Base-by-base conservation (phyloP, 1,140 invertebrate genomes). In the Neuroterus valhalla region DNA sequence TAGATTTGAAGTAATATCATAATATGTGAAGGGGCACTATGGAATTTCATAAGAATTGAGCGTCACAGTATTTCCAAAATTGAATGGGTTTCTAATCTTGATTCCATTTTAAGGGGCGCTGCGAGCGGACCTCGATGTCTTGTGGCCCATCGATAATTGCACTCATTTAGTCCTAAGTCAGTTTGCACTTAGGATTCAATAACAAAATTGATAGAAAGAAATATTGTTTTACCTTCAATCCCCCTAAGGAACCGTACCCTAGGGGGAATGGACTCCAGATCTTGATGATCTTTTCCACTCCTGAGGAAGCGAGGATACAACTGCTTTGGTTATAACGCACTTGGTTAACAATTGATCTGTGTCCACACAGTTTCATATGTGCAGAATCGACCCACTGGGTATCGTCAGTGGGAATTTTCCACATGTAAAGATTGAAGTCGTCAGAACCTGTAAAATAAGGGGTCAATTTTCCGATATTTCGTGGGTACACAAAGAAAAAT, bases 301-400 rank as follows among this genome's bases (percentile, higher is more conserved):
- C 98, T 1, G 97, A 98, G 0, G 97, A 98, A 3, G 97, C 96
- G 44, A 98, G 92, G 2, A 98, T 89, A 83, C 95, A 95, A 85
- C 95, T 96, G 21, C 94, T 90, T 45, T 92, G 92, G 89, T 98
- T 98, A 84, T 96, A 99, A 6, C 97, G 92, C 46, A 98, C 97
- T 92, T 99, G 97, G 90, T 98, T 99, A 0, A 98, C 97, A 78
- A 99, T 98, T 0, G 97, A 98, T 71, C 97, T 92, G 88, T 99
- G 98, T 0, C 97, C 97, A 76, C 93, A 93, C 2, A 99, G 86
- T 14, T 98, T 93, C 84, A 97, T 92, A 79, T 98, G 96, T 2
- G 96, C 93, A 48, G 92, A 90, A 75, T 92, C 90, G 8, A 95
- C 91, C 91, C 92, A 93, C 62, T 90, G 90, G 66, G 93, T 91